Evolutionary conservation across 2,113 vertebrate species (phyloP).

Genomic region (Mirounga angustirostris): DNA sequence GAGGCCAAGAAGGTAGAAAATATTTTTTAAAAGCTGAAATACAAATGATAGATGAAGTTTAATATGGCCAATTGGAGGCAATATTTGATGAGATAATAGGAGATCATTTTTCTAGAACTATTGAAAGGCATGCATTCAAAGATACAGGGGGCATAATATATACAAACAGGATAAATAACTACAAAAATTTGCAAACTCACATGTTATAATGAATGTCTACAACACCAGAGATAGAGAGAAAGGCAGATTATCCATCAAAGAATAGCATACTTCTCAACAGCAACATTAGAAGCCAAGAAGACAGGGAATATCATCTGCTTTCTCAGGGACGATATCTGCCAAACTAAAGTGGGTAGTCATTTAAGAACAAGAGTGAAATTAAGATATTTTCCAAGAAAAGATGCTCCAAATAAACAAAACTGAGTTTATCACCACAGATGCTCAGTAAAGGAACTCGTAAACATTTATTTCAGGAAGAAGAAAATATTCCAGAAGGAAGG

Average conservation of each 20-base stretch:
- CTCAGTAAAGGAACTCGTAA: background rate
- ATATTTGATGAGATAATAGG: background rate
- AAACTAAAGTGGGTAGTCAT: background rate
- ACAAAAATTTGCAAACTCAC: background rate
- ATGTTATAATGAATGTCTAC: background rate
- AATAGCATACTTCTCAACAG: background rate
- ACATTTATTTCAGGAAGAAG: background rate
- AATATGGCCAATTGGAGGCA: background rate
- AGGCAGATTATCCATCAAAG: background rate
- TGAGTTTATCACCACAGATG: background rate
- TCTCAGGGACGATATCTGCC: background rate
- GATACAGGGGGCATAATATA: background rate
- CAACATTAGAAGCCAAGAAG: background rate
- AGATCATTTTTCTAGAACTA: background rate
- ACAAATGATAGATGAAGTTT: background rate
- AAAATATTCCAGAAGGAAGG: background rate
- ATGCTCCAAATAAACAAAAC: background rate
- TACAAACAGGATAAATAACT: background rate
- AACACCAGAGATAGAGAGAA: background rate
- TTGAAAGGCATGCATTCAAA: background rate
- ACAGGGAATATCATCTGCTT: background rate
- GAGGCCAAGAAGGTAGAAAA: background rate
- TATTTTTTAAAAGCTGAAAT: background rate
- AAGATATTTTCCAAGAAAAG: background rate
- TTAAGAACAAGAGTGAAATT: background rate